Percentiles rank a stretch among this genome's conserved stretches.
phyloP scores from a whole-genome alignment of 2,113 vertebrate species.

The Saguinus imperator region DNA sequence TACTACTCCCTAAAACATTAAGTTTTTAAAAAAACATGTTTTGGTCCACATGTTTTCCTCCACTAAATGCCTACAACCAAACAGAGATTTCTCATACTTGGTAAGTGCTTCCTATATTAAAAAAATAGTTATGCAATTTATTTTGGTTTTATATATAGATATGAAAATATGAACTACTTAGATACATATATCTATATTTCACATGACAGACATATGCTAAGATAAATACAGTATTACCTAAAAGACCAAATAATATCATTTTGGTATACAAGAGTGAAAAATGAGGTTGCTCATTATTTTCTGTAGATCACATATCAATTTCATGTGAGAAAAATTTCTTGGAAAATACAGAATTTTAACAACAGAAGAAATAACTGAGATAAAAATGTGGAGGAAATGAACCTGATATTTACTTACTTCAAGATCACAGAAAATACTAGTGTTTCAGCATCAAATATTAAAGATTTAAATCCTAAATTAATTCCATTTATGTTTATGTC shows the following conservation, averaged over 20 bases:
- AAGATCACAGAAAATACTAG: neutral
- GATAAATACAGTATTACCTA: neutral
- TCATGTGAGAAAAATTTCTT: conserved; percentile 4
- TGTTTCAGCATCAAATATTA: neutral
- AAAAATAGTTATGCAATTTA: neutral
- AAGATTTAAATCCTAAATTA: neutral
- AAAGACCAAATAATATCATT: neutral
- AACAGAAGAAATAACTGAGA: neutral
- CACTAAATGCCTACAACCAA: neutral
- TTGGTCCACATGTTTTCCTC: neutral
- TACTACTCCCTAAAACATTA: neutral
- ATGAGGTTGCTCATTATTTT: neutral
- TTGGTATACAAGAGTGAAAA: neutral
- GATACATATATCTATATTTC: neutral
- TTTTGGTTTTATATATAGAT: neutral
- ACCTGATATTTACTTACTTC: neutral
- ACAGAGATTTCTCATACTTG: neutral
- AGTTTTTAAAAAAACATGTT: neutral
- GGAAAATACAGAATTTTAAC: neutral
- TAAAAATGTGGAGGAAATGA: neutral
- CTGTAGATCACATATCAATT: neutral
- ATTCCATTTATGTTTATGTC: neutral
- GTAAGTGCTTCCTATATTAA: neutral
- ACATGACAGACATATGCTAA: neutral
- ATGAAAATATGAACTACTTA: neutral